Percentiles rank a stretch among this genome's conserved stretches.
Conservation (phyloP, 2,797 vertebrate genomes). For the Argyrosomus regius region DNA sequence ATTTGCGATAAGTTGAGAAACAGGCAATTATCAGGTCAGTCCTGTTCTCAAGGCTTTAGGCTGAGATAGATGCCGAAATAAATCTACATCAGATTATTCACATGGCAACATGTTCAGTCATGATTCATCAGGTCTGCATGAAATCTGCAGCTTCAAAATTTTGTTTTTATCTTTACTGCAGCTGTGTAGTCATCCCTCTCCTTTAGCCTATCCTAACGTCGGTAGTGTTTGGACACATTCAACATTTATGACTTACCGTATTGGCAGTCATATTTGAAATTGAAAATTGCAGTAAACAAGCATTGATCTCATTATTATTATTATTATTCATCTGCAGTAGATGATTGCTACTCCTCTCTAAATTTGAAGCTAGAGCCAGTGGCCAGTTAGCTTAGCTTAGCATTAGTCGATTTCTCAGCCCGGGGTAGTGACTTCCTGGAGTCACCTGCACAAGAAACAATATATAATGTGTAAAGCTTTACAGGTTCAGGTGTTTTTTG, state of each 20-base stretch:
- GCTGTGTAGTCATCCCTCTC: slow-evolving; percentile 16
- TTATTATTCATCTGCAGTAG: neutral
- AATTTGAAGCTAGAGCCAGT: neutral
- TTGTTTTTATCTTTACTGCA: neutral
- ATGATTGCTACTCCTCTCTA: neutral
- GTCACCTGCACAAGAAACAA: neutral
- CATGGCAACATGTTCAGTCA: slow-evolving; percentile 16
- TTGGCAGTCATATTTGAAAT: neutral
- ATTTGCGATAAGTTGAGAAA: slow-evolving; percentile 28
- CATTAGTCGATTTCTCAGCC: neutral
- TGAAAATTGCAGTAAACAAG: neutral
- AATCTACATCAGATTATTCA: slow-evolving; percentile 48
- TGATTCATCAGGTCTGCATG: slow-evolving; percentile 36
- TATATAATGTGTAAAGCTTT: neutral
- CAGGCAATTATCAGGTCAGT: slow-evolving; percentile 35
- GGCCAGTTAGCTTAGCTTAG: neutral
- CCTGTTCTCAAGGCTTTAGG: slow-evolving; percentile 27
- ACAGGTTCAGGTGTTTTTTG: no score
- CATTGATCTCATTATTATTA: neutral
- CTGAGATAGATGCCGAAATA: slow-evolving; percentile 38
- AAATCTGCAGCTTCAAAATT: slow-evolving; percentile 3
- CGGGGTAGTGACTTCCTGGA: neutral
- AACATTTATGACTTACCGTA: neutral
- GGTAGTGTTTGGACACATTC: neutral
- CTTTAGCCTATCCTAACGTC: neutral